Evolutionary conservation across 2,797 vertebrate genomes (phyloP).

Genomic region (Knipowitschia caucasica): DNA sequence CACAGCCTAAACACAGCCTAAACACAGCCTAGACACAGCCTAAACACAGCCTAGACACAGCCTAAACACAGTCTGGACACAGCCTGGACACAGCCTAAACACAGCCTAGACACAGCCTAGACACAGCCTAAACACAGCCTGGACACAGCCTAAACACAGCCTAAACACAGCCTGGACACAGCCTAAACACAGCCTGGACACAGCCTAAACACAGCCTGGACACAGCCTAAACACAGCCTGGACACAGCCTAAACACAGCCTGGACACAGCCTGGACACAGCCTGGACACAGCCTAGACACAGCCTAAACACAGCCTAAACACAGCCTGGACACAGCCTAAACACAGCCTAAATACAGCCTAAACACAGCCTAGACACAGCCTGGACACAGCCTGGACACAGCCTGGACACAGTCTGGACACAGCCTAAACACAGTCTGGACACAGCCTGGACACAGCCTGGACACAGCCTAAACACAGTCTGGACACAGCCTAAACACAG

Average conservation of each 20-base stretch:
- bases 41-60: constrained; percentile 51
- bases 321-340: constrained; percentile 39
- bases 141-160: constrained; percentile 42
- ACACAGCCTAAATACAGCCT: too few relatives aligned
- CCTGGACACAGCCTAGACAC: constrained; percentile 49
- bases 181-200: constrained; percentile 39
- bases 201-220: constrained; percentile 49
- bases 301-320: too few relatives aligned
- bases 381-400: constrained; percentile 37
- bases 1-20: constrained; percentile 50
- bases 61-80: too few relatives aligned
- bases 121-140: constrained; percentile 27
- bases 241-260: constrained; percentile 52
- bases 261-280: constrained; percentile 36
- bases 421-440: constrained; percentile 49
- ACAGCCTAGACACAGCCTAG: constrained; percentile 53
- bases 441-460: constrained; percentile 38
- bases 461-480: constrained; percentile 52
- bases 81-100: constrained; percentile 40
- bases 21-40: constrained; percentile 38
- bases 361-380: constrained; percentile 27
- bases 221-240: constrained; percentile 38
- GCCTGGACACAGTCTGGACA: constrained; percentile 39
- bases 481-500: too few relatives aligned
- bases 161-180: constrained; percentile 48